phyloP scores from a whole-genome alignment of 2,888 invertebrate species.

The Drosophila incognita region DNA sequence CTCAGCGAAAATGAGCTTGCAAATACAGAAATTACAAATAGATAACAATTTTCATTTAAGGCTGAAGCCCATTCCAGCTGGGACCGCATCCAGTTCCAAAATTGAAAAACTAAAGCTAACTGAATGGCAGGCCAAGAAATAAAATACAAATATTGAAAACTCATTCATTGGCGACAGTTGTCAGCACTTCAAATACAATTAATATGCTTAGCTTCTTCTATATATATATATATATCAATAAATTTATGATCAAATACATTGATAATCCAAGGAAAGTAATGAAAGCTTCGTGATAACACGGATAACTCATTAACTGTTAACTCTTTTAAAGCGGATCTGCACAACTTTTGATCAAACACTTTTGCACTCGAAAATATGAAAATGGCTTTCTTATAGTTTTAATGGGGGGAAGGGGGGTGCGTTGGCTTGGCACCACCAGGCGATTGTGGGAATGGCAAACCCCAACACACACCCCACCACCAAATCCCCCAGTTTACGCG shows the following conservation, averaged over 20 bases:
- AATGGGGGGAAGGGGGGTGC: not conserved
- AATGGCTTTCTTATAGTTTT: slow-evolving; percentile 78
- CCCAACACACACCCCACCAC: too few relatives aligned
- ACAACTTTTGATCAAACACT: slow-evolving; percentile 32
- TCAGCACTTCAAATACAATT: slow-evolving; percentile 45
- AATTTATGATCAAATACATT: not conserved
- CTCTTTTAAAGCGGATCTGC: not conserved
- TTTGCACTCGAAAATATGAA: slow-evolving; percentile 79
- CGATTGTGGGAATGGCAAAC: not conserved
- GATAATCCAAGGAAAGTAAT: not conserved
- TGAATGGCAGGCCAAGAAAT: slow-evolving; percentile 34
- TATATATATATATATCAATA: not conserved
- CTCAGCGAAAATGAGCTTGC: slow-evolving; percentile 64
- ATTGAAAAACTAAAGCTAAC: slow-evolving; percentile 59
- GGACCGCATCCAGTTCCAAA: slow-evolving; percentile 24
- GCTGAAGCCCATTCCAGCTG: slow-evolving; percentile 53
- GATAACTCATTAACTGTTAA: slow-evolving; percentile 11
- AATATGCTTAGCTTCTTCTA: slow-evolving; percentile 30
- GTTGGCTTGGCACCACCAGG: not conserved
- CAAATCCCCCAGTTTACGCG: slow-evolving; percentile 5
- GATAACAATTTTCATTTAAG: slow-evolving; percentile 29
- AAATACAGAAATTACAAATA: slow-evolving; percentile 58
- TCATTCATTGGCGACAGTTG: slow-evolving; percentile 44
- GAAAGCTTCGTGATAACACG: not conserved
- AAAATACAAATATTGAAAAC: slow-evolving; percentile 4